phyloP scores from a whole-genome alignment of 2,797 vertebrate species.

The Synanceia verrucosa region DNA sequence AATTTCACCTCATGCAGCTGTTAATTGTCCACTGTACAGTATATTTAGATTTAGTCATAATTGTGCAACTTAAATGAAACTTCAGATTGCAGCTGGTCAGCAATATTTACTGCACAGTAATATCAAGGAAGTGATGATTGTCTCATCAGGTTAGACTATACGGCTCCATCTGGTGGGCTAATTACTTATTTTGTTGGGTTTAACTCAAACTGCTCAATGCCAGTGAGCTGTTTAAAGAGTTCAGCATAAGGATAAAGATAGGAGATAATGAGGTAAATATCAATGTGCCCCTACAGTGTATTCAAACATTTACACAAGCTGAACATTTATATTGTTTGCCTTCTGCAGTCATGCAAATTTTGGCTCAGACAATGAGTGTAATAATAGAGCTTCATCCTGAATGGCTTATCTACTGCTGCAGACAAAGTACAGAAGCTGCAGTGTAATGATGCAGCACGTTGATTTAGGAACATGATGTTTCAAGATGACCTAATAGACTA shows the following conservation, averaged over 20 bases:
- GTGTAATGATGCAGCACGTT: not conserved
- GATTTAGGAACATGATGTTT: constrained; percentile 5
- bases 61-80: not conserved
- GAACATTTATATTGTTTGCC: not conserved
- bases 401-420: not conserved
- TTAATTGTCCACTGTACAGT: not conserved
- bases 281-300: not conserved
- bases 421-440: not conserved
- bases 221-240: not conserved
- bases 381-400: not conserved
- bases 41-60: not conserved
- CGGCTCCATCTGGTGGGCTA: constrained; percentile 47
- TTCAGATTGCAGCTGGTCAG: not conserved
- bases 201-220: not conserved
- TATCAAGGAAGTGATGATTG: not conserved
- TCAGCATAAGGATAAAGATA: not conserved
- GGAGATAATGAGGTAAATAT: not conserved
- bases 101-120: not conserved
- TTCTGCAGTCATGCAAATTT: not conserved
- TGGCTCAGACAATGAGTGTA: not conserved
- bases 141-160: constrained; percentile 7
- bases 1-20: not conserved
- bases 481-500: constrained; percentile 9
- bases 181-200: not conserved
- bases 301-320: not conserved